These are phyloP conservation scores for Malurus alboscapulatus DNA, from an alignment of 2,113 vertebrate species.

Conservation along the genomic window DNA sequence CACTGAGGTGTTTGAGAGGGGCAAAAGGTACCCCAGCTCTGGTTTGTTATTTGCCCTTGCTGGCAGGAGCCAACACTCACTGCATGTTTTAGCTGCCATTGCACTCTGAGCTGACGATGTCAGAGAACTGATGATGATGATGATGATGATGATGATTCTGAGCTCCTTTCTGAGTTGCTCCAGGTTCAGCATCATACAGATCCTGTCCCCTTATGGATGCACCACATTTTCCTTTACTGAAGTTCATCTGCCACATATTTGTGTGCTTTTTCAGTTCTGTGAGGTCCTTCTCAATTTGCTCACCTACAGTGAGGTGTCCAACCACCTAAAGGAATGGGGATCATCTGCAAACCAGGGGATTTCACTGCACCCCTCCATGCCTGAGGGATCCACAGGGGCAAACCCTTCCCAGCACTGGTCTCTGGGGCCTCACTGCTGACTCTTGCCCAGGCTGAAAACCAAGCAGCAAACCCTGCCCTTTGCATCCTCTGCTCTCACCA, in stretches of 20 bases:
- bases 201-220: background rate
- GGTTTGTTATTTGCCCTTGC: background rate
- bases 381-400: background rate
- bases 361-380: background rate
- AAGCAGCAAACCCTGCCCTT: too few species aligned
- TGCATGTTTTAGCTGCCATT: background rate
- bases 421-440: too few species aligned
- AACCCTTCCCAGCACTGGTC: too few species aligned
- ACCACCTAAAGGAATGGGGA: background rate
- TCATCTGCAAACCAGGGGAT: background rate
- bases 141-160: rapidly evolving
- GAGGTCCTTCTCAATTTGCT: background rate
- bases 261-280: background rate
- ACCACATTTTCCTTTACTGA: background rate
- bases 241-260: background rate
- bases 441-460: too few species aligned
- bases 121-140: background rate
- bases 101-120: background rate
- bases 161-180: background rate
- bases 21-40: background rate
- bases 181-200: background rate
- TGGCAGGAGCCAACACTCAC: background rate
- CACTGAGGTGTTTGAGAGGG: background rate
- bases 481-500: too few species aligned
- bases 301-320: background rate